Evolutionary conservation across 2,113 vertebrate species (phyloP), one percentile per base, ranked within the genome.

Genomic region (Oryzias celebensis): DNA sequence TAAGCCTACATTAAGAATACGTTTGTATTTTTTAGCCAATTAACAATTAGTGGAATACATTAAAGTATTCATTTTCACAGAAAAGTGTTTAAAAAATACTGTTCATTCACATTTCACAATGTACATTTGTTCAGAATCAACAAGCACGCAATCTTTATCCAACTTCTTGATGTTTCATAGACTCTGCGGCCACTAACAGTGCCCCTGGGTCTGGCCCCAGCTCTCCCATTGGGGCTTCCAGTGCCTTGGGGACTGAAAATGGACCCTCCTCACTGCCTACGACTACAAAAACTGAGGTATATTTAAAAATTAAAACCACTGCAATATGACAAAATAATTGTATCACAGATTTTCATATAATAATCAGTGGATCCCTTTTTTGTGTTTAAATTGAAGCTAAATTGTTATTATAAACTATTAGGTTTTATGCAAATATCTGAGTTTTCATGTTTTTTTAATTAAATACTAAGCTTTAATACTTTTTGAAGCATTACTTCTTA

Each of bases 121-220:
- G 20, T 20, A 20, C 56, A 13, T 60, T 53, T 71, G 63, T 52
- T 74, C 17, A 51, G 72, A 70, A 62, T 56, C 20, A 20, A 68
- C 68, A 63, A 78, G 48, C 46, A 44, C 57, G 56, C 67, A 72
- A 73, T 71, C 65, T 58, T 23, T 24, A 15, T 70, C 67, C 67
- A 67, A 73, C 79, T 75, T 59, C 68, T 83, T 78, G 62, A 80
- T 83, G 58, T 78, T 87, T 58, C 43, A 3, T 88, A 98, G 96
- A 98, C 77, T 94, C 94, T 52, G 94, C 95, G 14, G 92, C 95
- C 78, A 96, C 94, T 71, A 96, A 93, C 90, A 94, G 93, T 80
- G 95, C 95, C 70, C 94, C 96, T 65, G 96, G 94, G 51, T 98
- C 96, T 23, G 96, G 95, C 68, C 95, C 96, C 77, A 95, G 96